Evolutionary conservation across 1,140 invertebrate genomes (phyloP), one percentile per base, ranked within the genome.

Genomic region (Plectus sambesii): DNA sequence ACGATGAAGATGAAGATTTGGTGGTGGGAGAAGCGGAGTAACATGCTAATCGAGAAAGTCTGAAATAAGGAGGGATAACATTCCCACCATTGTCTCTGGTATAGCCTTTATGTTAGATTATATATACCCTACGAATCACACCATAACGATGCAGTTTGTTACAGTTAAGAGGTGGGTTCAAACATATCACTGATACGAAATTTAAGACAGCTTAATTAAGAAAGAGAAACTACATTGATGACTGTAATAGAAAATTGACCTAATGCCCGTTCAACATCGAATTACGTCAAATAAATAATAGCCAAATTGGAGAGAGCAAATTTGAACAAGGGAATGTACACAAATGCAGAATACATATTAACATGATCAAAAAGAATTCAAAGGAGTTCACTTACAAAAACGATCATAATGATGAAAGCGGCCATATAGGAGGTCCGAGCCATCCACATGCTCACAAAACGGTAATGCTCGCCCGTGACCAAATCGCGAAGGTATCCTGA

Each of bases 351-450:
- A n/a, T n/a, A n/a, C n/a, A n/a, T n/a, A n/a, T n/a, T n/a, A n/a
- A n/a, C n/a, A n/a, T n/a, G n/a, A n/a, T n/a, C n/a, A n/a, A n/a
- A n/a, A n/a, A n/a, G n/a, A n/a, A n/a, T n/a, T n/a, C n/a, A n/a
- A n/a, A n/a, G n/a, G n/a, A 76, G n/a, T n/a, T n/a, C 75, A 90
- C 89, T 87, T 79, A 97, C 90, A 80, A 97, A 98, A 24, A 96
- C 78, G 12, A 98, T 77, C 93, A 98, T 97, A 39, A 96, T 87
- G 69, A 90, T 82, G 62, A 88, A 84, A 5, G 93, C 89, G 25
- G 85, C 83, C 27, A 97, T 74, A 68, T 96, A 98, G 1, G 72
- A 74, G 15, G 84, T 84, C 42, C 81, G 84, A 2, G 87, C 83
- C 75, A 90, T 89, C 83, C 88, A 87, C 80, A 90, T 86, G 58